These are phyloP conservation scores for Hafferia zeledoni DNA, from an alignment of 2,797 vertebrate species.

Conservation along the genomic window DNA sequence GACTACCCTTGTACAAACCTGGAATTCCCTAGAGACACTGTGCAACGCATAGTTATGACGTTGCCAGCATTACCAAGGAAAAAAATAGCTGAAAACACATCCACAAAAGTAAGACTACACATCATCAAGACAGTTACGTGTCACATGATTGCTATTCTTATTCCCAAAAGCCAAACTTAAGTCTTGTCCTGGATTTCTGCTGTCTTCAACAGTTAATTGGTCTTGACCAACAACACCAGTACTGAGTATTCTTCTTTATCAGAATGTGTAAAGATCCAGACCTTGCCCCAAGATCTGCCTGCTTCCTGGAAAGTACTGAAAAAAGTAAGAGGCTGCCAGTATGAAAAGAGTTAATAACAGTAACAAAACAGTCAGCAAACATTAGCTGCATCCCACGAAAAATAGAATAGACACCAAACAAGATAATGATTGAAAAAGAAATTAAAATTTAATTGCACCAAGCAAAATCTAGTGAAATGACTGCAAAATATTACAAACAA, in stretches of 20 bases:
- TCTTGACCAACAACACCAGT: neutral
- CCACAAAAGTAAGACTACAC: neutral
- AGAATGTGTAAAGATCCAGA: neutral
- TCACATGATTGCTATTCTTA: neutral
- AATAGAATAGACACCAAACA: neutral
- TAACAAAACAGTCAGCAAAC: neutral
- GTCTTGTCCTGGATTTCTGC: neutral
- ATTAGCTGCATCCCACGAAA: neutral
- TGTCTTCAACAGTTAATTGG: neutral
- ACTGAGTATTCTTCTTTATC: neutral
- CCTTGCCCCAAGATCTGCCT: neutral
- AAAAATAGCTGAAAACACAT: neutral
- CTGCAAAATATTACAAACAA: conserved; percentile 4
- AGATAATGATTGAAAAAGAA: neutral
- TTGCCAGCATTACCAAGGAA: neutral
- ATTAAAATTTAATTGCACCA: neutral
- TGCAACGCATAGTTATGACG: neutral
- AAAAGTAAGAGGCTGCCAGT: neutral
- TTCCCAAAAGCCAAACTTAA: neutral
- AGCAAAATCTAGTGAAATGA: neutral
- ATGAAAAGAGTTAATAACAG: neutral
- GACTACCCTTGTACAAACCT: neutral
- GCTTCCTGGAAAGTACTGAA: neutral
- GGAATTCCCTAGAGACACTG: neutral
- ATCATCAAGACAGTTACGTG: neutral